These are phyloP conservation scores for Bacillus rossius DNA, from an alignment of 1,140 invertebrate species.

Conservation along the genomic window DNA sequence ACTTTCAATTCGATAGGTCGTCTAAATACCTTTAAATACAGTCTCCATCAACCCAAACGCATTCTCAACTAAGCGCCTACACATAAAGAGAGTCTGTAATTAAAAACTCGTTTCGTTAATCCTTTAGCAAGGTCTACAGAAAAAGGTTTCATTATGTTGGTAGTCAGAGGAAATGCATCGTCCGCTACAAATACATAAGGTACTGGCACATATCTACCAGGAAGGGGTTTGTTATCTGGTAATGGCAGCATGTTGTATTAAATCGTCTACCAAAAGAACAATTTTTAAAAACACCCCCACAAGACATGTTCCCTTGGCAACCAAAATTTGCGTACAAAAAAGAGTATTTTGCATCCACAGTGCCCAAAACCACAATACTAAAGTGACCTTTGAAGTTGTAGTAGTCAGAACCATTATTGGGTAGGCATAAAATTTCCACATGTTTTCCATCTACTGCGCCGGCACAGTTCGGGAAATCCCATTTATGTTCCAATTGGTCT, in stretches of 20 bases:
- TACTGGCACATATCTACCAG: neutral
- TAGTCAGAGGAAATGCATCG: conserved; percentile 27
- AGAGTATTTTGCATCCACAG: conserved; percentile 39
- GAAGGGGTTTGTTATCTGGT: neutral
- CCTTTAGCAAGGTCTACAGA: conserved; percentile 26
- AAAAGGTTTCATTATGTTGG: conserved; percentile 37
- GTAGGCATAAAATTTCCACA: conserved; percentile 29
- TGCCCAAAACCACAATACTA: conserved; percentile 34
- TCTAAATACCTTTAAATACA: no score
- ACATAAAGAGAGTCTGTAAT: conserved; percentile 39
- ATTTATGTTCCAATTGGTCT: conserved; percentile 23
- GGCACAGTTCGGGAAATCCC: conserved; percentile 36
- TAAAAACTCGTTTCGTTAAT: conserved; percentile 32
- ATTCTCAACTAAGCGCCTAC: conserved; percentile 39
- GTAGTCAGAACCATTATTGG: conserved; percentile 30
- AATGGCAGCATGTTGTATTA: neutral
- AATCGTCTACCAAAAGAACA: neutral
- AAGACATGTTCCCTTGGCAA: conserved; percentile 21
- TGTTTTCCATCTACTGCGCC: conserved; percentile 42
- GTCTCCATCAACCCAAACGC: conserved; percentile 38
- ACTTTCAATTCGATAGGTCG: no score
- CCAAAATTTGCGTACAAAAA: conserved; percentile 36
- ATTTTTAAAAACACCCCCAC: conserved; percentile 36
- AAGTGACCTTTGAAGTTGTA: conserved; percentile 37
- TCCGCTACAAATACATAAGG: conserved; percentile 28